Evolutionary conservation across 2,113 vertebrate genomes (phyloP).

Genomic region (Rhinopomastus cyanomelas): DNA sequence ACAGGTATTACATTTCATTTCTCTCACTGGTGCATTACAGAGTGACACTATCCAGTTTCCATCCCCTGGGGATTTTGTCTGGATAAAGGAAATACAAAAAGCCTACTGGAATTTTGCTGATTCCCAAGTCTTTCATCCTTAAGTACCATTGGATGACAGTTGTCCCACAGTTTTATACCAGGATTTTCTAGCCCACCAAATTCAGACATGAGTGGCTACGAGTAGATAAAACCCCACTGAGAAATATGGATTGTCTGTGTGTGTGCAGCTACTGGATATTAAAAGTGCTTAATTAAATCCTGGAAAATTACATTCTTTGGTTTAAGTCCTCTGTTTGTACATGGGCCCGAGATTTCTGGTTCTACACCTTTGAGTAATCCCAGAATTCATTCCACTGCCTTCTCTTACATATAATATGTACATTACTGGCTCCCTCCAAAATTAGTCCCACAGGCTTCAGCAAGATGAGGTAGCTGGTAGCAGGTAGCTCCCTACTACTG

Average conservation of each 20-base stretch:
- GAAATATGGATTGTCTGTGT: neutral
- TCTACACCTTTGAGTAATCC: neutral
- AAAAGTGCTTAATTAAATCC: neutral
- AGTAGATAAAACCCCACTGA: slow-evolving; percentile 18
- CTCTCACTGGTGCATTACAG: neutral
- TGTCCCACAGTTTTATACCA: neutral
- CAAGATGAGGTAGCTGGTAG: neutral
- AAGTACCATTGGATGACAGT: neutral
- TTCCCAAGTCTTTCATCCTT: neutral
- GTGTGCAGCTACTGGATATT: neutral
- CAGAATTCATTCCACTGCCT: neutral
- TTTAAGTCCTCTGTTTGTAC: neutral
- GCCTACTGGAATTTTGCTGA: neutral
- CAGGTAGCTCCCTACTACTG: neutral
- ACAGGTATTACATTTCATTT: neutral
- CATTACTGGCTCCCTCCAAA: neutral
- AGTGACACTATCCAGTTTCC: neutral
- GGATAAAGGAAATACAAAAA: neutral
- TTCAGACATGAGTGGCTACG: neutral
- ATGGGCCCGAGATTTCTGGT: neutral
- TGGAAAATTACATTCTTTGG: neutral
- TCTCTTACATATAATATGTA: neutral
- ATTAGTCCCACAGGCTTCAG: neutral
- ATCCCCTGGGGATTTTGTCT: neutral
- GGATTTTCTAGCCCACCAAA: neutral